Base-by-base conservation (phyloP, 1,140 invertebrate species). In the Hycleus phaleratus region DNA sequence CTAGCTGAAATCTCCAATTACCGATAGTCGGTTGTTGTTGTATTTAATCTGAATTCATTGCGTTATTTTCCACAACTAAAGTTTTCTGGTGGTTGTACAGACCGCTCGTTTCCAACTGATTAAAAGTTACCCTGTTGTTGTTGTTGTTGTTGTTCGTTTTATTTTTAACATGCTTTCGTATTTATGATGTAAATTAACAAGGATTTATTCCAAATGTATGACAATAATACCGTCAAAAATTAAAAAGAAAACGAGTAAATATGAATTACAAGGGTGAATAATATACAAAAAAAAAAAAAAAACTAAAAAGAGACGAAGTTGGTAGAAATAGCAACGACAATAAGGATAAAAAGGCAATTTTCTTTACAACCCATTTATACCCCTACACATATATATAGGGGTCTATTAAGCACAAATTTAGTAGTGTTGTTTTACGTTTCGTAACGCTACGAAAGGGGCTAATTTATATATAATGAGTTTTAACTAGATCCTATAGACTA, bases 131-230 rank as follows among this genome's bases (percentile, higher is more conserved):
- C 32, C 32, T 32, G 4, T 32, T 32, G 4, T 32, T 32, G 32
- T 32, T 32, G 26, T 24, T 25, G n/a, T 50, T 50, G 26, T 8
- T 50, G 44, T 32, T 46, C 40, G 4, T 26, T 42, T n/a, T 43
- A 12, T 24, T 24, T 44, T 9, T 44, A 32, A 32, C 32, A 7
- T 44, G 42, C 25, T 44, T 18, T 38, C 26, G 39, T 18, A 53
- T 53, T 53, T 53, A 53, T 53, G 42, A 53, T 53, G 51, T 40
- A 53, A 53, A 53, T 53, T 53, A 53, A 53, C 51, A 11, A 53
- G 39, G 51, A 53, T 53, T 53, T 53, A 53, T 53, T 45, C 18
- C 5, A 26, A 32, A 32, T 32, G 32, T 32, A 32, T 32, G 32
- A 32, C 32, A 32, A 32, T 32, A 32, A 32, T 7, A 18, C 18